Evolutionary conservation across 2,888 invertebrate genomes (phyloP), one percentile per base, ranked within the genome.

Genomic region (Drosophila leonis): DNA sequence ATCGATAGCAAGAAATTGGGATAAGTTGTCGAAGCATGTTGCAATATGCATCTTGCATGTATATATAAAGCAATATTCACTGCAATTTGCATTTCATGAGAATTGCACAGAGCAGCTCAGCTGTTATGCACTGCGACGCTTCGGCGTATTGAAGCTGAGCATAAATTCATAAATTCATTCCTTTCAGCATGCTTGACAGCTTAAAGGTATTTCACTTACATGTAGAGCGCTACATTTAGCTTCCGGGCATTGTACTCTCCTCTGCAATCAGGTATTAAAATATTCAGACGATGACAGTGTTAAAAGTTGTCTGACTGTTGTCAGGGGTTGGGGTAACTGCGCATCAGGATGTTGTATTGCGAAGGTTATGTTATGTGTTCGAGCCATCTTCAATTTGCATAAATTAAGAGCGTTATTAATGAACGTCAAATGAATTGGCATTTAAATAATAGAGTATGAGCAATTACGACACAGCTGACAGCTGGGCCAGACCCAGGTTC

Each of bases 341-440:
- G 51, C 37, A 44, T 20, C 57, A 74, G 80, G 65, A 80, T 67
- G 51, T 80, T 79, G 63, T 56, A 62, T 49, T 56, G 48, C 42
- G 52, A 49, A 41, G 41, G 41, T 33, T 49, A 0, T 18, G 57
- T 31, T 24, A 64, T 72, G 49, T 42, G 65, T 31, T 48, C 48
- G 57, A 60, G 57, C 71, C 65, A 51, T 35, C 57, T 66, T 70
- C 70, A 78, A 82, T 84, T 87, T 84, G 57, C 84, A 83, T 79
- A 79, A 84, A 74, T 82, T 78, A 78, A 75, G 73, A 67, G 10
- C 68, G 78, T 72, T 66, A 80, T 83, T 75, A 70, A 68, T 75
- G 66, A 59, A 65, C 49, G 72, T 20, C 52, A 68, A 66, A 78
- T 87, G 77, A 82, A 73, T 80, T 77, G 80, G 63, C 44, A 37